A percentile compares a stretch with the other conserved stretches of the same genome.
Conservation (phyloP, 2,797 vertebrate genomes). For the Nyctibius grandis region DNA sequence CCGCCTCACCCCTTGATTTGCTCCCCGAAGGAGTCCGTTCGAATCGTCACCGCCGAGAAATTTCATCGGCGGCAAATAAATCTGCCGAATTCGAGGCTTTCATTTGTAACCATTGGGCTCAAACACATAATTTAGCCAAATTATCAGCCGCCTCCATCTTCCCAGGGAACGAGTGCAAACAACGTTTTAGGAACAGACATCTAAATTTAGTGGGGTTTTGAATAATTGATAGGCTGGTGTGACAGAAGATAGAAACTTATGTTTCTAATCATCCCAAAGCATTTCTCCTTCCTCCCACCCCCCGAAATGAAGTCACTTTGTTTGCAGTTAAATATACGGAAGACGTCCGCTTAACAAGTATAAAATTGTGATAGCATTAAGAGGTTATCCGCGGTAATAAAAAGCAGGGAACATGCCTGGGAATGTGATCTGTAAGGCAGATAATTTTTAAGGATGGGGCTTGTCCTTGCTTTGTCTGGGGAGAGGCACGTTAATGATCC, state of each 20-base stretch:
- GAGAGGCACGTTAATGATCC: conserved; percentile 57
- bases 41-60: background rate
- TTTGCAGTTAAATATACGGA: conserved; percentile 60
- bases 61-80: conserved; percentile 5
- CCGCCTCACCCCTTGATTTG: background rate
- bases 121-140: conserved; percentile 52
- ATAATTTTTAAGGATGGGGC: conserved; percentile 74
- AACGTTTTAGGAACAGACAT: conserved; percentile 67
- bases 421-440: conserved; percentile 71
- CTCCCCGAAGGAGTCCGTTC: conserved; percentile 9
- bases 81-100: conserved; percentile 16
- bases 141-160: conserved; percentile 30
- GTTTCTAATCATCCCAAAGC: conserved; percentile 70
- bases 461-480: conserved; percentile 66
- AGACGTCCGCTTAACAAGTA: conserved; percentile 70
- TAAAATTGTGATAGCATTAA: conserved; percentile 72
- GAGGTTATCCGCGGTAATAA: conserved; percentile 71
- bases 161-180: conserved; percentile 40
- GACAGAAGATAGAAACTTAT: conserved; percentile 63
- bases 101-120: conserved; percentile 32
- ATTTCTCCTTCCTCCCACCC: conserved; percentile 12
- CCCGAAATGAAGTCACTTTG: conserved; percentile 41
- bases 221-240: conserved; percentile 53
- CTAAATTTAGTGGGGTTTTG: conserved; percentile 58
- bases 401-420: conserved; percentile 65